These are phyloP conservation scores for Aix galericulata DNA, from an alignment of 2,113 vertebrate genomes.

Conservation along the genomic window DNA sequence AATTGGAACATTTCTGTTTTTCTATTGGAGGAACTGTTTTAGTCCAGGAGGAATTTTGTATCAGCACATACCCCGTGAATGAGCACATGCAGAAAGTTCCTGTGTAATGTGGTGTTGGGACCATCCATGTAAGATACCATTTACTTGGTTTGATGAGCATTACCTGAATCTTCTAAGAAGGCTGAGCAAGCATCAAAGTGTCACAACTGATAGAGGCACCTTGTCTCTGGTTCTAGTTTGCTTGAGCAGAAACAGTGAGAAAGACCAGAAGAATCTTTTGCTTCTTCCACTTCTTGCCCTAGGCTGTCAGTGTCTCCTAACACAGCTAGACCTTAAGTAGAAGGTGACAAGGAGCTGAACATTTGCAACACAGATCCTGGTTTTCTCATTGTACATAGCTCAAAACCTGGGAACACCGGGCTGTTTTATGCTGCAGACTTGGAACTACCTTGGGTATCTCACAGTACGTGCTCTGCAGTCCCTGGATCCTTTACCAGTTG, in stretches of 20 bases:
- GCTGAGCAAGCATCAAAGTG: slow-evolving; percentile 7
- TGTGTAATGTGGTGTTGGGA: not conserved
- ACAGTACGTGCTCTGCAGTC: not conserved
- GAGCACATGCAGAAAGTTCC: not conserved
- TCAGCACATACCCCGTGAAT: accelerated
- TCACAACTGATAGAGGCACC: not conserved
- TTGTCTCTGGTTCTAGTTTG: slow-evolving; percentile 6
- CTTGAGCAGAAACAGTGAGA: not conserved
- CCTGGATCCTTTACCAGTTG: not conserved
- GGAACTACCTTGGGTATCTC: not conserved
- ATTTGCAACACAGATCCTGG: not conserved
- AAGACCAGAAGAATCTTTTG: not conserved
- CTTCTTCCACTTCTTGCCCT: not conserved
- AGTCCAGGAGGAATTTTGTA: not conserved
- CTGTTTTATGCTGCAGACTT: not conserved
- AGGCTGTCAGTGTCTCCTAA: slow-evolving; percentile 11
- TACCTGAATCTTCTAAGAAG: not conserved
- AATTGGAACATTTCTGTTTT: not conserved
- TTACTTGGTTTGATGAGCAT: not conserved
- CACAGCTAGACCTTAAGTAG: not conserved
- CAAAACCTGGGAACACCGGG: not conserved
- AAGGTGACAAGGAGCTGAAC: not conserved
- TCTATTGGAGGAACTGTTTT: not conserved
- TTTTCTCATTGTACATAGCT: not conserved
- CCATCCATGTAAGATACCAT: not conserved